Percentiles rank a stretch among this genome's conserved stretches.
Conservation (phyloP, 2,113 vertebrate genomes). For the Oncorhynchus keta region DNA sequence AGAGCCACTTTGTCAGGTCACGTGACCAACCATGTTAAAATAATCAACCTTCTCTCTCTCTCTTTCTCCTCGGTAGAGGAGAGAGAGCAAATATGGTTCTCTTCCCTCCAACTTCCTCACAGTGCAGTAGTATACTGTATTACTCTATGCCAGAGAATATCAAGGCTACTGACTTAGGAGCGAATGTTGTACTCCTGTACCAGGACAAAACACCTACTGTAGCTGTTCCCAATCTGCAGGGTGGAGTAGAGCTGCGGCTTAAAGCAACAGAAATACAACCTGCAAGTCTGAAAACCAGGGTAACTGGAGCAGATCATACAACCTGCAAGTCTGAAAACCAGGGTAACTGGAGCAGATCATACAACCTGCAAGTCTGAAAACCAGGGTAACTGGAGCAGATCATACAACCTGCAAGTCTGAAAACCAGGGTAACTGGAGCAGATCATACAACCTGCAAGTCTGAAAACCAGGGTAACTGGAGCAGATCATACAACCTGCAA, state of each 20-base stretch:
- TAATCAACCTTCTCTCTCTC: not conserved
- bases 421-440: too few relatives aligned
- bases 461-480: too few relatives aligned
- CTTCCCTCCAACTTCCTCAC: not conserved
- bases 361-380: too few relatives aligned
- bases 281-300: not conserved
- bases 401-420: too few relatives aligned
- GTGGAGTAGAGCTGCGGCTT: constrained; percentile 34
- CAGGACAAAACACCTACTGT: constrained; percentile 51
- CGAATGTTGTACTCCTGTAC: constrained; percentile 4
- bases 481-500: too few relatives aligned
- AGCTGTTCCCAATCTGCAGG: constrained; percentile 28
- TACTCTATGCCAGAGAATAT: constrained; percentile 2
- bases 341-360: too few relatives aligned
- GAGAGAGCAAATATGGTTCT: not conserved
- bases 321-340: too few relatives aligned
- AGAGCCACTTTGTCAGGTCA: not conserved
- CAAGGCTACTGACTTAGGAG: constrained; percentile 13
- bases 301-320: too few relatives aligned
- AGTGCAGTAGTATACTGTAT: not conserved
- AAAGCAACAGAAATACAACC: constrained; percentile 24
- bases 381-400: too few relatives aligned
- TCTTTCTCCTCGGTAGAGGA: not conserved
- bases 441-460: too few relatives aligned
- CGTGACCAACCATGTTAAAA: not conserved